phyloP scores from a whole-genome alignment of 2,113 vertebrate species.

The Edolisoma coerulescens region DNA sequence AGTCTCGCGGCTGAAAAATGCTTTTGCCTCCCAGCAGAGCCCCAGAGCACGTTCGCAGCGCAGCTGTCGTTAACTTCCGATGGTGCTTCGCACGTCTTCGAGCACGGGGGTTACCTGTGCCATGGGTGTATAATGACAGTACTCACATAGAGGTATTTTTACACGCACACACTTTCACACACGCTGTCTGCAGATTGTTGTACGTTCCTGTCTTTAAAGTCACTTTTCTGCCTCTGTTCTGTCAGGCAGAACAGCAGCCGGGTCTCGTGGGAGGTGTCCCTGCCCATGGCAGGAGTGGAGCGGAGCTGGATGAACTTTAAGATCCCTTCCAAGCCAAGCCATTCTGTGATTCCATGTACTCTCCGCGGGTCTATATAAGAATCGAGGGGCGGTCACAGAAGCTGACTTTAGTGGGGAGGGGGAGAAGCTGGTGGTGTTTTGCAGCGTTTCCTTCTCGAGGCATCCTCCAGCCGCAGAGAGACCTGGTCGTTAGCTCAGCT shows the following conservation, averaged over 20 bases:
- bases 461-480: neutral
- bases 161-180: no score
- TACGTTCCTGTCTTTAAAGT: neutral
- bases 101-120: fast-evolving
- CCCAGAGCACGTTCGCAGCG: neutral
- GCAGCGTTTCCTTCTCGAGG: neutral
- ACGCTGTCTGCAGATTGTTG: fast-evolving
- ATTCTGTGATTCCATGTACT: fast-evolving
- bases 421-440: fast-evolving
- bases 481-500: neutral
- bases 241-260: fast-evolving
- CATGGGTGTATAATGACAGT: fast-evolving
- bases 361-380: fast-evolving
- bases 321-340: neutral
- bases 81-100: neutral
- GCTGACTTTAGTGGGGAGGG: neutral
- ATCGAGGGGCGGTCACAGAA: neutral
- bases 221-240: neutral
- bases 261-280: no score
- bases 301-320: neutral
- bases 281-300: neutral
- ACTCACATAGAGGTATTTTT: fast-evolving
- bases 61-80: fast-evolving
- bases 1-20: neutral
- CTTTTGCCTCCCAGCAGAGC: neutral